Conservation (phyloP, 2,113 vertebrate species). For the Paramormyrops kingsleyae region DNA sequence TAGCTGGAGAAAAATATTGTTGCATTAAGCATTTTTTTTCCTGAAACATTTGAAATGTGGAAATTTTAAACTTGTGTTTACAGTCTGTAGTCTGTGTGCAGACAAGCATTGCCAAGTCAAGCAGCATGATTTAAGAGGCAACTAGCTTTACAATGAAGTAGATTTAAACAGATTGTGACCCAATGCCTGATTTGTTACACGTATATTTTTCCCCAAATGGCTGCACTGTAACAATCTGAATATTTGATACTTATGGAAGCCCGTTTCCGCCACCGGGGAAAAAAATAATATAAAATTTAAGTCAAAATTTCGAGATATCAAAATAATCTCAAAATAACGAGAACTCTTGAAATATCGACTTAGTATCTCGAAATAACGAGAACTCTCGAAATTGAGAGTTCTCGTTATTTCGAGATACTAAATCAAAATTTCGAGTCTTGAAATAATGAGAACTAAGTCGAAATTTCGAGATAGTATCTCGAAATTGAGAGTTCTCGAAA, state of each 20-base stretch:
- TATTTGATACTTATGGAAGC: constrained; percentile 32
- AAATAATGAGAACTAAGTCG: no score
- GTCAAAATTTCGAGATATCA: no score
- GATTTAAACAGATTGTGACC: neutral
- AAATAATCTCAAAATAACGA: no score
- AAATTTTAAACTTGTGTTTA: neutral
- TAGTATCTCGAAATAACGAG: no score
- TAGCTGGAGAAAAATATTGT: neutral
- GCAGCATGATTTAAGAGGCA: constrained; percentile 22
- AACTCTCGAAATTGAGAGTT: no score
- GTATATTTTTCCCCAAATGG: constrained; percentile 35
- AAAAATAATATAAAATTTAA: no score
- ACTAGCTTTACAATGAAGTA: neutral
- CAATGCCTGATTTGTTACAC: constrained; percentile 29
- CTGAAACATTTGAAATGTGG: neutral
- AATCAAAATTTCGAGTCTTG: no score
- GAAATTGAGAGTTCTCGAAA: no score
- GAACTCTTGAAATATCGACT: no score
- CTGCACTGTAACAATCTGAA: constrained; percentile 43
- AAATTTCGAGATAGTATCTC: no score
- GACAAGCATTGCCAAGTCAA: constrained; percentile 22
- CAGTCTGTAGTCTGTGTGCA: constrained; percentile 24
- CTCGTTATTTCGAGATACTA: no score
- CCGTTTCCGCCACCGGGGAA: no score
- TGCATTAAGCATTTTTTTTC: neutral